These are phyloP conservation scores for Paedocypris sp. DNA, from an alignment of 2,113 vertebrate species.

Conservation along the genomic window DNA sequence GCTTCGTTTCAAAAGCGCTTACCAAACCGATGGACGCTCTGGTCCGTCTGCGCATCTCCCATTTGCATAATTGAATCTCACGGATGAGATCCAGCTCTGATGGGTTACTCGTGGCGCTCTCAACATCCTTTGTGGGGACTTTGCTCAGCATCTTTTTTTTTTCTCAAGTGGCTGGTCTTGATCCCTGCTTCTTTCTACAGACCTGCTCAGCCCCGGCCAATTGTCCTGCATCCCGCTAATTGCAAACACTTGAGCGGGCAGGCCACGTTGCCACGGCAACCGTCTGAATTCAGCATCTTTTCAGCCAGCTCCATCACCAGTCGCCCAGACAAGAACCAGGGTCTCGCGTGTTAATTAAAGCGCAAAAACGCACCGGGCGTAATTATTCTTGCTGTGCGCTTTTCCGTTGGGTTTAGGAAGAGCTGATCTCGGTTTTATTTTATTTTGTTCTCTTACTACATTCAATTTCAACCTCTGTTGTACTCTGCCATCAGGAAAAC, in stretches of 20 bases:
- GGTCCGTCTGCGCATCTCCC: background rate
- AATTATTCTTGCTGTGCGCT: background rate
- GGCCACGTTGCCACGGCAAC: slow-evolving; percentile 7
- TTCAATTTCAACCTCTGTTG: background rate
- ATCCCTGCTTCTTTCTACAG: slow-evolving; percentile 12
- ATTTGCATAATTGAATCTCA: background rate
- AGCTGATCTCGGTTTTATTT: background rate
- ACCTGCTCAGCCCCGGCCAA: background rate
- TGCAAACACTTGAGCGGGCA: slow-evolving; percentile 14
- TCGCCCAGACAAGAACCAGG: background rate
- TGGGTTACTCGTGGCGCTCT: background rate
- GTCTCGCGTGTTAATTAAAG: background rate
- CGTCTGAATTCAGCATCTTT: background rate
- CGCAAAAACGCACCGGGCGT: background rate
- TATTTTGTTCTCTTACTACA: background rate
- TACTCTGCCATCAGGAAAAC: background rate
- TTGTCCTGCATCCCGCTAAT: slow-evolving; percentile 15
- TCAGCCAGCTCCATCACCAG: background rate
- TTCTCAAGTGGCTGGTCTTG: slow-evolving; percentile 8
- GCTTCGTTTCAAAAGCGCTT: no score
- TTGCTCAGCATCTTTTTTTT: no score
- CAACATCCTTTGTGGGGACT: background rate
- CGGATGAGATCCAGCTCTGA: slow-evolving; percentile 1
- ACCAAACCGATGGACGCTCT: background rate
- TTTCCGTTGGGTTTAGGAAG: background rate